Percentiles rank a stretch among this genome's conserved stretches.
phyloP scores from a whole-genome alignment of 2,113 vertebrate genomes.

The Eretmodus cyanostictus region DNA sequence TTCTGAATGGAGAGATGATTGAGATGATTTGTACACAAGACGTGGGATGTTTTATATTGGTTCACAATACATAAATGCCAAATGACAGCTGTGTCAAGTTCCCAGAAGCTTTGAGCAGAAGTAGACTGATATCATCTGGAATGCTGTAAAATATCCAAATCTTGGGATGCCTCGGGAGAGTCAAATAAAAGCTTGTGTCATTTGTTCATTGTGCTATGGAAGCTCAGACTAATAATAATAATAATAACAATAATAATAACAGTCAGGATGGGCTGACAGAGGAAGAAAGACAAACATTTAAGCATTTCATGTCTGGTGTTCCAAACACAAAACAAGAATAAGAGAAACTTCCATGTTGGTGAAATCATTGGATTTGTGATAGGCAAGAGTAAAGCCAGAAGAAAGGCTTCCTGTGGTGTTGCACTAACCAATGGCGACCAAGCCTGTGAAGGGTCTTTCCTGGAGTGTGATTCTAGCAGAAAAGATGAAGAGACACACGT shows the following conservation, averaged over 20 bases:
- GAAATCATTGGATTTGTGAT: neutral
- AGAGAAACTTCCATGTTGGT: neutral
- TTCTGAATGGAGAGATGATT: neutral
- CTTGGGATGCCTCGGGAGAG: neutral
- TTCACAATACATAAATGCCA: neutral
- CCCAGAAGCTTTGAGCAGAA: neutral
- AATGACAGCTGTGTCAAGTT: neutral
- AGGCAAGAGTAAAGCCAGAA: neutral
- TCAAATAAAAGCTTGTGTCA: neutral
- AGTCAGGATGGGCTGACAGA: neutral
- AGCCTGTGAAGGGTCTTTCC: neutral
- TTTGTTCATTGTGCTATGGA: neutral
- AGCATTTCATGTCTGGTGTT: neutral
- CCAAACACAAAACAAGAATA: neutral
- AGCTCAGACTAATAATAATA: neutral
- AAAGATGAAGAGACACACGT: neutral
- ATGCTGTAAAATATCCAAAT: neutral
- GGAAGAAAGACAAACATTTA: neutral
- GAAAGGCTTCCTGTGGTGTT: neutral
- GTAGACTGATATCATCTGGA: neutral
- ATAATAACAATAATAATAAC: neutral
- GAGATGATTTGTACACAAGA: neutral
- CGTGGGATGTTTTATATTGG: neutral
- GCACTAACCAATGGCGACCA: neutral
- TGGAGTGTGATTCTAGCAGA: neutral